Conservation (phyloP, 2,113 vertebrate species). For the Cyprinodon variegatus region DNA sequence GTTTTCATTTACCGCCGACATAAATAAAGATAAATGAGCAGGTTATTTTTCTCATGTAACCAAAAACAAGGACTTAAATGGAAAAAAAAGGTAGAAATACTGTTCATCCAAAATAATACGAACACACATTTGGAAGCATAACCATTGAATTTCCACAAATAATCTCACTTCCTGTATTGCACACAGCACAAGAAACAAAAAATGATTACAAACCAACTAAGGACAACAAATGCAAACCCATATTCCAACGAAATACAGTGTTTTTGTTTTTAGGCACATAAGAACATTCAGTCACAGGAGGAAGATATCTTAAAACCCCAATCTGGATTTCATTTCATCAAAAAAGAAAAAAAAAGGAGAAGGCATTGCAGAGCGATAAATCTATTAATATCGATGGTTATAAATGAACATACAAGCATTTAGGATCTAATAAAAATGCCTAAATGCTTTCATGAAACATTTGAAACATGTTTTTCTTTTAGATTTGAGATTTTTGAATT, state of each 20-base stretch:
- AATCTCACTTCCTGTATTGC: conserved; percentile 16
- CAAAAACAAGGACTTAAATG: neutral
- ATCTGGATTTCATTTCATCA: conserved; percentile 31
- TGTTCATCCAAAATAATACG: neutral
- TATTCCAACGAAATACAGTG: conserved; percentile 27
- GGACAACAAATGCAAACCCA: conserved; percentile 20
- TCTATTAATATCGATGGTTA: conserved; percentile 13
- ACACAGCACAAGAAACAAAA: conserved; percentile 26
- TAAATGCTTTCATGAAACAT: neutral
- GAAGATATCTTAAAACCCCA: conserved; percentile 54
- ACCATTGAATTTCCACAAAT: conserved; percentile 13
- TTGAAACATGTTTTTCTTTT: neutral
- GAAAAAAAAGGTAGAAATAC: neutral
- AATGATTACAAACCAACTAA: conserved; percentile 12
- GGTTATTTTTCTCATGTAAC: neutral
- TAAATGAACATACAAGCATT: neutral
- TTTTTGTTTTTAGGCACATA: conserved; percentile 66
- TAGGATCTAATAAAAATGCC: neutral
- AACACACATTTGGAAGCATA: conserved; percentile 7
- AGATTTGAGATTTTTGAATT: neutral
- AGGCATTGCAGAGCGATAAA: neutral
- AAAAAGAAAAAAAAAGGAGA: neutral
- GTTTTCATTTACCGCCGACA: neutral
- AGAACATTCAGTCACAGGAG: conserved; percentile 59
- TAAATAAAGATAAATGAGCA: neutral